Evolutionary conservation across 2,888 invertebrate genomes (phyloP), one percentile per base, ranked within the genome.

Genomic region (Drosophila cracens): DNA sequence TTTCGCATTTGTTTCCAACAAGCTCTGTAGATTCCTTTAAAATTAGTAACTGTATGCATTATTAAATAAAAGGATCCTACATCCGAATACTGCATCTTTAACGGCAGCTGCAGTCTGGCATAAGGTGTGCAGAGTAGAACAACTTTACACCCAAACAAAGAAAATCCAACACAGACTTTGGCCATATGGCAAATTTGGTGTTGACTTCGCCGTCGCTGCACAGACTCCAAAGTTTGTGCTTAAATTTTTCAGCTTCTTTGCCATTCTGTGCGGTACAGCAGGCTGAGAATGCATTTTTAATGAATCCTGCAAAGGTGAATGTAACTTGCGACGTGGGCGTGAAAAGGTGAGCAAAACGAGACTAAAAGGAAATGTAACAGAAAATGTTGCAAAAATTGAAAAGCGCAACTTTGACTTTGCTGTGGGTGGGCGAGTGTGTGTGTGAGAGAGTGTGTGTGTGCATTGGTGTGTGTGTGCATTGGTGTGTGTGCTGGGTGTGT

Each of bases 251-350:
- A 72, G 60, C 77, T 78, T 66, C 81, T 70, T 76, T 67, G 60
- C 63, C 34, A 52, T 59, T 78, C 65, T 65, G 48, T 77, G 56
- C 52, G 64, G 65, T 64, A 73, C 57, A 70, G 64, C 76, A 74
- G 80, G 76, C 76, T 71, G 71, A 63, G 83, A 82, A 79, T 83
- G 79, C 77, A 84, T 82, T 84, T 83, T 83, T 82, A 84, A 83
- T 83, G 85, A 83, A 82, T 83, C 79, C 73, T 66, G 67, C 53
- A 66, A 74, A 82, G 84, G 83, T 78, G 78, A 82, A 82, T 76
- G 84, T 65, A 76, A 78, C 75, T 64, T 76, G 70, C 66, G 59
- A 79, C 51, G 54, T 62, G 77, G 73, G 70, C 60, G 65, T 46
- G 58, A 46, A 31, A 62, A 67, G 71, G 71, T 64, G 80, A 51